phyloP scores from a whole-genome alignment of 2,888 invertebrate genomes.

The Apodemia hepburni region DNA sequence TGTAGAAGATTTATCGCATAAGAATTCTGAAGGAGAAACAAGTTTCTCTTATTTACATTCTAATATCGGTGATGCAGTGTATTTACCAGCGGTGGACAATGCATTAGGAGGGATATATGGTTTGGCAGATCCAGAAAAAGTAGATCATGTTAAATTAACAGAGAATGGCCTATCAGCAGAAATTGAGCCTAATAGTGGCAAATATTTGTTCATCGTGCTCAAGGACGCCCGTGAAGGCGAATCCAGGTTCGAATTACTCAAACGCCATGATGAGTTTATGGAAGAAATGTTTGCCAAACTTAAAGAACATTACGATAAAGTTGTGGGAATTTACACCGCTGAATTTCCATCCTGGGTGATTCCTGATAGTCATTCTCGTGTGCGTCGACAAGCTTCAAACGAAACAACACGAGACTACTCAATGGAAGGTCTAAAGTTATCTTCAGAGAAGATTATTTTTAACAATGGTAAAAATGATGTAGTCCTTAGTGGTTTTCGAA shows the following conservation, averaged over 20 bases:
- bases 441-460: slow-evolving; percentile 36
- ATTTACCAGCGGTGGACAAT: slow-evolving; percentile 82
- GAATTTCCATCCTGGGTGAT: slow-evolving; percentile 73
- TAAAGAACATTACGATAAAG: slow-evolving; percentile 56
- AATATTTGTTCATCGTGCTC: slow-evolving; percentile 77
- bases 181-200: slow-evolving; percentile 60
- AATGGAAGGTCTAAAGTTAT: slow-evolving; percentile 46
- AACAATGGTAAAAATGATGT: slow-evolving; percentile 22
- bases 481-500: slow-evolving; percentile 26
- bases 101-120: slow-evolving; percentile 78
- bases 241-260: slow-evolving; percentile 73
- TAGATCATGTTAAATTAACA: slow-evolving; percentile 55
- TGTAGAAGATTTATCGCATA: slow-evolving; percentile 79
- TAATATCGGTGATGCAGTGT: slow-evolving; percentile 58
- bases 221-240: slow-evolving; percentile 80
- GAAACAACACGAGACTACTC: slow-evolving; percentile 28
- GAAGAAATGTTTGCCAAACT: slow-evolving; percentile 71
- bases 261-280: slow-evolving; percentile 82
- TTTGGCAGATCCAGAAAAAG: slow-evolving; percentile 57
- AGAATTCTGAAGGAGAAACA: slow-evolving; percentile 58
- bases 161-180: slow-evolving; percentile 57
- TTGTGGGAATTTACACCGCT: slow-evolving; percentile 81
- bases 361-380: slow-evolving; percentile 43
- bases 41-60: slow-evolving; percentile 58
- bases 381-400: slow-evolving; percentile 46